Conservation (phyloP, 1,140 invertebrate species). For the Reticulitermes speratus region DNA sequence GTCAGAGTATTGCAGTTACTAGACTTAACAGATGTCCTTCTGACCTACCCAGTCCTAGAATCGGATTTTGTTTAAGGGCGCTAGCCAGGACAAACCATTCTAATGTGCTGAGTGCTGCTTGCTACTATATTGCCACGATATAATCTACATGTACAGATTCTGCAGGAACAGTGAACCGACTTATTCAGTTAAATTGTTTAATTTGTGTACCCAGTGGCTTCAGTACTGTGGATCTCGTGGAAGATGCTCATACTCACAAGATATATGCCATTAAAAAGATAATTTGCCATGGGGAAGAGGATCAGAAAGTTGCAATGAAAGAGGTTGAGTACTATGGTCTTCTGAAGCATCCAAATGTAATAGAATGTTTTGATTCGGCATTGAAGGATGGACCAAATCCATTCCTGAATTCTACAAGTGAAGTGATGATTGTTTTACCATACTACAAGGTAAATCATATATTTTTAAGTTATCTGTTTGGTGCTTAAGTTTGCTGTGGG, state of each 20-base stretch:
- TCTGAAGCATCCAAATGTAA: constrained; percentile 74
- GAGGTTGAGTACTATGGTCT: constrained; percentile 75
- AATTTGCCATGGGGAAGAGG: constrained; percentile 74
- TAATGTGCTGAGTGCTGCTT: too few species aligned
- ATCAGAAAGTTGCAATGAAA: constrained; percentile 68
- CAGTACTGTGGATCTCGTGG: constrained; percentile 76
- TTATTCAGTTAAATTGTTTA: constrained; percentile 30
- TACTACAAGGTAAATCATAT: constrained; percentile 66
- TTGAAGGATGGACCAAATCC: constrained; percentile 64
- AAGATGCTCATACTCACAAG: constrained; percentile 68
- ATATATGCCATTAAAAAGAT: constrained; percentile 81
- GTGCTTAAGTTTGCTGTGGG: background rate
- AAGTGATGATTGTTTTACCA: constrained; percentile 75
- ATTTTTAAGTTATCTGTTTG: constrained; percentile 23
- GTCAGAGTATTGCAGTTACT: too few species aligned
- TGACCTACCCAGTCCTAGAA: too few species aligned
- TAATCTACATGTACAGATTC: too few species aligned
- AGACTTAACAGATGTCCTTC: too few species aligned
- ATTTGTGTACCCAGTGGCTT: constrained; percentile 68
- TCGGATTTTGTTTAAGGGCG: too few species aligned
- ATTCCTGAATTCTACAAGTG: constrained; percentile 65
- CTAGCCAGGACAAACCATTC: too few species aligned
- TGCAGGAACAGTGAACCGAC: too few species aligned
- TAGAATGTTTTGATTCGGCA: constrained; percentile 71
- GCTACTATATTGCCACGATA: too few species aligned